Conservation (phyloP, 53 echinoderm and acorn worm genomes). For the Antedon mediterranea region DNA sequence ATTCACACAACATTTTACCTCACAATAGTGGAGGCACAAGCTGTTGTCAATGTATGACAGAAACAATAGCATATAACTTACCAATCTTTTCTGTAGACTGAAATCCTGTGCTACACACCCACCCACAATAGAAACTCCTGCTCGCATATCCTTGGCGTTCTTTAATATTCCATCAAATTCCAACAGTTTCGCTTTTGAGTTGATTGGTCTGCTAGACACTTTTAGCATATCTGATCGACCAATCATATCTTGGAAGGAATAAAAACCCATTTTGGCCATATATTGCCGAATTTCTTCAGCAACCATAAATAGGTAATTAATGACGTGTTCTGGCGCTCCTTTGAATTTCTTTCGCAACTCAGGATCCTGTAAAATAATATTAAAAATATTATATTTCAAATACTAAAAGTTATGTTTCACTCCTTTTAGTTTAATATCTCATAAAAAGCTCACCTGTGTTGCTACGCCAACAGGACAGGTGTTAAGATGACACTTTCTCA, state of each 20-base stretch:
- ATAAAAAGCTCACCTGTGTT: conserved; percentile 50
- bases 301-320: conserved; percentile 97
- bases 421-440: too few species aligned
- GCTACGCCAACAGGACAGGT: conserved; percentile 99
- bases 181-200: conserved; percentile 65
- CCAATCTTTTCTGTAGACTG: conserved; percentile 65
- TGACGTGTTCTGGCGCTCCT: conserved; percentile 76
- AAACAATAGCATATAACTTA: conserved; percentile 16
- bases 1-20: too few species aligned
- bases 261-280: conserved; percentile 94
- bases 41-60: too few species aligned
- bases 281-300: conserved; percentile 76
- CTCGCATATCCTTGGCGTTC: conserved; percentile 55
- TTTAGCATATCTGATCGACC: conserved; percentile 74
- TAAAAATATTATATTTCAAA: too few species aligned
- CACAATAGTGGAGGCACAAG: too few species aligned
- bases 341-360: conserved; percentile 92
- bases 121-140: conserved; percentile 43
- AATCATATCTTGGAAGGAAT: conserved; percentile 91
- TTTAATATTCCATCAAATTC: conserved; percentile 63
- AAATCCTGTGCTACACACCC: conserved; percentile 67
- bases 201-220: conserved; percentile 23
- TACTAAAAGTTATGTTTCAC: too few species aligned
- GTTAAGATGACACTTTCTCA: conserved; percentile 97
- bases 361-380: conserved; percentile 55